phyloP scores from a whole-genome alignment of 2,797 vertebrate genomes.

The Knipowitschia caucasica region DNA sequence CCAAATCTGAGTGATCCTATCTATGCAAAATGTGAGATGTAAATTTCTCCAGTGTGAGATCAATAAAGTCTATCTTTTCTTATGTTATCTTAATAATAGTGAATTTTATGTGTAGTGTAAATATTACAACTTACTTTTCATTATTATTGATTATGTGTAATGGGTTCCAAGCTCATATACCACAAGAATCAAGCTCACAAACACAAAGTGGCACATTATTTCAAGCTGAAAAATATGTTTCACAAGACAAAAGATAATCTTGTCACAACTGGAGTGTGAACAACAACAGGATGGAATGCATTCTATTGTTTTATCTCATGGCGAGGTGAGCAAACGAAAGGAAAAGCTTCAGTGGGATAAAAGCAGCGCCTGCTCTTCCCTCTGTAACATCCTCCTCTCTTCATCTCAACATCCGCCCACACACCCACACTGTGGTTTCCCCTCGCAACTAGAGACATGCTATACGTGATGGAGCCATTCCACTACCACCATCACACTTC shows the following conservation, averaged over 20 bases:
- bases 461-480: conserved; percentile 42
- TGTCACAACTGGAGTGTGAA: conserved; percentile 58
- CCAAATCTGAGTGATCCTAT: too few species aligned
- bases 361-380: conserved; percentile 65
- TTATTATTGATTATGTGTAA: conserved; percentile 9
- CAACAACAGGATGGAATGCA: conserved; percentile 36
- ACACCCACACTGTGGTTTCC: conserved; percentile 65
- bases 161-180: conserved; percentile 16
- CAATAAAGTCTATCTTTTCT: too few species aligned
- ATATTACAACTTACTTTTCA: conserved; percentile 15
- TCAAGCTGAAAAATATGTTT: conserved; percentile 66
- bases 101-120: conserved; percentile 22
- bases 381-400: conserved; percentile 49
- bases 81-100: conserved; percentile 16
- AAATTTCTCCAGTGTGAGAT: too few species aligned
- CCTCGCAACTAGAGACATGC: conserved; percentile 58
- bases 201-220: conserved; percentile 57
- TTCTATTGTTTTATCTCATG: conserved; percentile 67
- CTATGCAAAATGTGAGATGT: too few species aligned
- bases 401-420: conserved; percentile 59
- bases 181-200: conserved; percentile 30
- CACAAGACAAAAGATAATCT: conserved; percentile 59
- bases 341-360: conserved; percentile 71
- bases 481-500: conserved; percentile 37
- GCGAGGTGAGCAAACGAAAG: conserved; percentile 51